Conservation (phyloP, 2,113 vertebrate genomes). For the Tyrannus savana region DNA sequence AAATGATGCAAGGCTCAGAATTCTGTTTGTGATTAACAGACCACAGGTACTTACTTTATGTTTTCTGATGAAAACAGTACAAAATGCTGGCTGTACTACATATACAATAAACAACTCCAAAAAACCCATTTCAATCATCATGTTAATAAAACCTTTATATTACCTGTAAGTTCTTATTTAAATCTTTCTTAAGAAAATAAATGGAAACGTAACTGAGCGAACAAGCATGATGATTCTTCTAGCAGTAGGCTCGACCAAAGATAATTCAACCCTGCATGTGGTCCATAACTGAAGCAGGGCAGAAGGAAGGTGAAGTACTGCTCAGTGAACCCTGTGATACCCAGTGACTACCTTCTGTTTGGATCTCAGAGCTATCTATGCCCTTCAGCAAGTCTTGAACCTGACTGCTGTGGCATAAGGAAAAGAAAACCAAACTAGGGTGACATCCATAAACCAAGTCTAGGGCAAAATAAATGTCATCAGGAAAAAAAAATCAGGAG, state of each 20-base stretch:
- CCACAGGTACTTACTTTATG: not conserved
- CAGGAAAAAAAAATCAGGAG: not conserved
- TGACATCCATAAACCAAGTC: not conserved
- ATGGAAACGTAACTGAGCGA: not conserved
- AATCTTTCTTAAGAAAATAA: not conserved
- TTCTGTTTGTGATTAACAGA: not conserved
- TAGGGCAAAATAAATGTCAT: not conserved
- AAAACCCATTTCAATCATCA: not conserved
- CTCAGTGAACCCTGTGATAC: not conserved
- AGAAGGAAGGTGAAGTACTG: not conserved
- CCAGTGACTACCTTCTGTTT: not conserved
- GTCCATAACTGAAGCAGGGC: not conserved
- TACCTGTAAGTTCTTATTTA: not conserved
- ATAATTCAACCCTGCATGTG: not conserved
- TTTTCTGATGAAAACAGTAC: not conserved
- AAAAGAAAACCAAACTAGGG: not conserved
- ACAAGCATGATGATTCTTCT: not conserved
- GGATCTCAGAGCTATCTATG: not conserved
- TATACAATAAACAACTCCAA: not conserved
- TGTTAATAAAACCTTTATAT: not conserved
- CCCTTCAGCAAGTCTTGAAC: not conserved
- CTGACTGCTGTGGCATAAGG: not conserved
- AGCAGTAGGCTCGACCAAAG: not conserved
- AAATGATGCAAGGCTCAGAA: not conserved
- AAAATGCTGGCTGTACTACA: not conserved